phyloP scores from a whole-genome alignment of 2,797 vertebrate species.

The Botia almorhae region DNA sequence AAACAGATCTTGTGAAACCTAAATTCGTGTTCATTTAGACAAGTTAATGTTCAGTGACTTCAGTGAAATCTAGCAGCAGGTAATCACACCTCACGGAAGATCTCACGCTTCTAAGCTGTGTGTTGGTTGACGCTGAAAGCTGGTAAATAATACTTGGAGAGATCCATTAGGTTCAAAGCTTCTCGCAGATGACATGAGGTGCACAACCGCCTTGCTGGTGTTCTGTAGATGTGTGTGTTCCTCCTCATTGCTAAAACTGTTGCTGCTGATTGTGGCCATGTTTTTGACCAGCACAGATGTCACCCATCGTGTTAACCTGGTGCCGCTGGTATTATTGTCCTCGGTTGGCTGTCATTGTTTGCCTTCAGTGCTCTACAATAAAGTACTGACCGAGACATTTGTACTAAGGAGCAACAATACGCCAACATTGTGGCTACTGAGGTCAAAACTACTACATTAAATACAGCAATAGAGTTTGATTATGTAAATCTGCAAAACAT shows the following conservation, averaged over 20 bases:
- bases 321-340: conserved; percentile 5
- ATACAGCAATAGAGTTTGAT: not conserved
- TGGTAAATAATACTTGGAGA: conserved; percentile 29
- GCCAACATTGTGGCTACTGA: not conserved
- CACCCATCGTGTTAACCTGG: not conserved
- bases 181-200: not conserved
- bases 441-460: not conserved
- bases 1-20: conserved; percentile 20
- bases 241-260: too few species aligned
- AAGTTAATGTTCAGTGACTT: too few species aligned
- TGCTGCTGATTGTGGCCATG: not conserved
- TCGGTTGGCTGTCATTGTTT: not conserved
- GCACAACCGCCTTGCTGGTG: not conserved
- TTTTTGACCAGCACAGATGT: conserved; percentile 14
- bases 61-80: too few species aligned
- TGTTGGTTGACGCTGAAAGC: conserved; percentile 16
- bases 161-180: conserved; percentile 13
- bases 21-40: conserved; percentile 8
- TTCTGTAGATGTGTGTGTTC: not conserved
- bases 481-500: not conserved
- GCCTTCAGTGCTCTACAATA: not conserved
- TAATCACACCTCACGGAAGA: conserved; percentile 14
- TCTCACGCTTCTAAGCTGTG: not conserved
- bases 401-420: not conserved
- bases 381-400: not conserved